These are phyloP conservation scores for Grapholita molesta DNA, from an alignment of 1,140 invertebrate species.

Conservation along the genomic window DNA sequence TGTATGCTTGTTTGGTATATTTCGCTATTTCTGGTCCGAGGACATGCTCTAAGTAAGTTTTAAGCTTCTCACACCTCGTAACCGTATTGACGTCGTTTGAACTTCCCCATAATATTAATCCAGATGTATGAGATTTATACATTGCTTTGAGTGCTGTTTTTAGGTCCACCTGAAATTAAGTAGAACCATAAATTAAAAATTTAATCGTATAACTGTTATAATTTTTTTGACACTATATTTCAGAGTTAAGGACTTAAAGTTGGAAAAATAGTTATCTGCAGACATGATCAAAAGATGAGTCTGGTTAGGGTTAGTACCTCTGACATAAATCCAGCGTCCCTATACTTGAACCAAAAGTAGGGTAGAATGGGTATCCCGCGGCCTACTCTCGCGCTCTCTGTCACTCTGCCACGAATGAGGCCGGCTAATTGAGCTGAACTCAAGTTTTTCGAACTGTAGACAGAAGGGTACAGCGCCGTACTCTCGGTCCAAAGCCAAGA, in stretches of 20 bases:
- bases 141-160: constrained; percentile 76
- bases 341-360: constrained; percentile 86
- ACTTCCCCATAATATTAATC: constrained; percentile 86
- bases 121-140: constrained; percentile 78
- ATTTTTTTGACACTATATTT: too few species aligned
- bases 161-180: constrained; percentile 79
- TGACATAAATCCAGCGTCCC: constrained; percentile 80
- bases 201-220: too few species aligned
- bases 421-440: constrained; percentile 69
- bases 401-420: constrained; percentile 81
- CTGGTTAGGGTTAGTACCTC: constrained; percentile 58
- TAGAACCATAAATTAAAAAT: background rate
- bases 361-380: constrained; percentile 75
- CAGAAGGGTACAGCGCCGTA: constrained; percentile 81
- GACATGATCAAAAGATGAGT: too few species aligned
- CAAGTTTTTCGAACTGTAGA: constrained; percentile 80
- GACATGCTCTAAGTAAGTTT: constrained; percentile 79
- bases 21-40: constrained; percentile 79
- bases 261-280: background rate
- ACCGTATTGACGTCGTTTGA: constrained; percentile 83
- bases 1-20: constrained; percentile 46
- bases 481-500: constrained; percentile 83
- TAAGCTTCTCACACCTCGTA: constrained; percentile 80
- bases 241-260: background rate
- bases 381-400: constrained; percentile 80